Conservation (phyloP, 1,140 invertebrate genomes). For the Achroia grisella region DNA sequence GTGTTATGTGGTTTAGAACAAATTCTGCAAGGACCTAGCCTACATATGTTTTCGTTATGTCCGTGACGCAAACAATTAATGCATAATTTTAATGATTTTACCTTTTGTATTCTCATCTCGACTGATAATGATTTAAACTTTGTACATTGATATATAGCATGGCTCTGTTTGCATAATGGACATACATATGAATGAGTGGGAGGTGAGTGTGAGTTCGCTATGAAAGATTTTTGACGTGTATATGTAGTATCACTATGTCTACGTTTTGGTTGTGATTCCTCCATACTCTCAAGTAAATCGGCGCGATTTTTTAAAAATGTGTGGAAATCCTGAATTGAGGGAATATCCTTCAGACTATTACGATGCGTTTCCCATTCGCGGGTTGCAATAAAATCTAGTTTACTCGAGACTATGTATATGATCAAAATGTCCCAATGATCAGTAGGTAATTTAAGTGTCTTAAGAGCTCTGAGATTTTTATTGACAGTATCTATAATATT, state of each 20-base stretch:
- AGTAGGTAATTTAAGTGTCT: conserved; percentile 2
- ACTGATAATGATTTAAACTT: conserved; percentile 6
- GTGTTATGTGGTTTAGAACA: conserved; percentile 15
- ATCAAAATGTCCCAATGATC: conserved; percentile 13
- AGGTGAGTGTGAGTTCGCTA: background rate
- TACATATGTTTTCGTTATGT: conserved; percentile 2
- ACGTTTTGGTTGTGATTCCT: conserved; percentile 4
- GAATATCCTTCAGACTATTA: conserved; percentile 9
- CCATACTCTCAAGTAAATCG: conserved; percentile 11
- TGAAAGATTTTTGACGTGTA: background rate
- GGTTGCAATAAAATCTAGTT: conserved; percentile 11
- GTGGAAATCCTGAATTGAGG: conserved; percentile 8
- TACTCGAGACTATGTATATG: conserved; percentile 12
- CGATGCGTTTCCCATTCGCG: conserved; percentile 13
- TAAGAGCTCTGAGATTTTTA: conserved; percentile 18
- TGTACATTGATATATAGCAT: conserved; percentile 13
- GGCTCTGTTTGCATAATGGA: conserved; percentile 7
- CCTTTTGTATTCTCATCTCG: conserved; percentile 6
- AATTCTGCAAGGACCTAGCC: conserved; percentile 12
- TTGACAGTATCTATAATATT: conserved; percentile 14
- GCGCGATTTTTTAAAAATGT: conserved; percentile 17
- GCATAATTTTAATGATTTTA: conserved; percentile 10
- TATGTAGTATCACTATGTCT: no score
- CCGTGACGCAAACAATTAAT: conserved; percentile 12
- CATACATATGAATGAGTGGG: conserved; percentile 2